A percentile compares a stretch with the other conserved stretches of the same genome.
These are phyloP conservation scores for Ptychochromis oligacanthus DNA, from an alignment of 2,113 vertebrate genomes.

Conservation along the genomic window DNA sequence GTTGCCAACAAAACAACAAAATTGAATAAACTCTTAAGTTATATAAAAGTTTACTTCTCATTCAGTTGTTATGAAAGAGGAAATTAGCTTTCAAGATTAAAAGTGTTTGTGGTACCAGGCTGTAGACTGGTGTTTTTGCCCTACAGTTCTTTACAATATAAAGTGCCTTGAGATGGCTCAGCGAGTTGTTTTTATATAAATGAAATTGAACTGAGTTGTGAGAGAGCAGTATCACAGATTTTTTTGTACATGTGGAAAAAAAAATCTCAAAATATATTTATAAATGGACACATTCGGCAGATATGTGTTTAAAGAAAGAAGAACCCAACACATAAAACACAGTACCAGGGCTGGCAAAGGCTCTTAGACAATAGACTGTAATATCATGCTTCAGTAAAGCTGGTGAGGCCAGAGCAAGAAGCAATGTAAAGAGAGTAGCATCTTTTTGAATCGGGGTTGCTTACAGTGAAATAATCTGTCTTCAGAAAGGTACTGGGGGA, in stretches of 20 bases:
- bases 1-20: too few relatives aligned
- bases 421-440: slow-evolving; percentile 13
- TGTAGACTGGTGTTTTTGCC: too few relatives aligned
- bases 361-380: slow-evolving; percentile 12
- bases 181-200: slow-evolving; percentile 5
- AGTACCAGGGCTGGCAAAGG: neutral
- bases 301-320: neutral
- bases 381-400: slow-evolving; percentile 38
- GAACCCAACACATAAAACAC: neutral
- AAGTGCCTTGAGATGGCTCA: too few relatives aligned
- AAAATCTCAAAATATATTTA: neutral
- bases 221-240: neutral
- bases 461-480: slow-evolving; percentile 38
- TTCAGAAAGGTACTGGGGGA: slow-evolving; percentile 2
- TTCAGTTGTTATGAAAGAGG: too few relatives aligned
- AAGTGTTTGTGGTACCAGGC: too few relatives aligned
- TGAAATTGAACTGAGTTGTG: neutral
- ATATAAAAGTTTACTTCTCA: too few relatives aligned
- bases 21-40: too few relatives aligned
- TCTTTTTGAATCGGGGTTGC: slow-evolving; percentile 32
- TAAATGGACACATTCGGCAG: neutral
- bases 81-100: too few relatives aligned
- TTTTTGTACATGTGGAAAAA: neutral
- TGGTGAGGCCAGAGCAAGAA: slow-evolving; percentile 11
- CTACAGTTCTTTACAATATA: too few relatives aligned